These are phyloP conservation scores for Sparus aurata DNA, from an alignment of 2,797 vertebrate genomes.

Conservation along the genomic window DNA sequence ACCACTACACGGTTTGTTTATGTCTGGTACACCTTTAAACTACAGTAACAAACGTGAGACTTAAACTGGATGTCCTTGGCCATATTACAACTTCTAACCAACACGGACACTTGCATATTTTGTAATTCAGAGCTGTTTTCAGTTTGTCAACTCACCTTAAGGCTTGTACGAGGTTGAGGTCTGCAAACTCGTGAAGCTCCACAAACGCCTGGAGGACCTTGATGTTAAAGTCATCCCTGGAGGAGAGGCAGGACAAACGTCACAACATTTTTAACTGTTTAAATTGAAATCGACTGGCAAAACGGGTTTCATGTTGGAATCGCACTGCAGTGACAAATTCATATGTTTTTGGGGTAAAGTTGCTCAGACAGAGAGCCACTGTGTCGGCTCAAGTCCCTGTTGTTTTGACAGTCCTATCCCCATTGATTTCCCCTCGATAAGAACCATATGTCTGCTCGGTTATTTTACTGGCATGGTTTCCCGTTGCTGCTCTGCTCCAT, in stretches of 20 bases:
- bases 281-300: neutral
- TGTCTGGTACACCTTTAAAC: neutral
- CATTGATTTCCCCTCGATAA: conserved; percentile 67
- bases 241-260: conserved; percentile 40
- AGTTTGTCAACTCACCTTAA: conserved; percentile 87
- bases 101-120: neutral
- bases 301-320: neutral
- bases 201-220: conserved; percentile 98
- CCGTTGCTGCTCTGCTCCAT: conserved; percentile 60
- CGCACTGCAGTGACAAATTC: neutral
- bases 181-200: conserved; percentile 97
- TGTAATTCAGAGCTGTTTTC: neutral
- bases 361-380: conserved; percentile 32
- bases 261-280: conserved; percentile 33
- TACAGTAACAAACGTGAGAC: neutral
- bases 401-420: conserved; percentile 71
- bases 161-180: conserved; percentile 98
- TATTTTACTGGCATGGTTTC: conserved; percentile 54
- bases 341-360: conserved; percentile 13
- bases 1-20: neutral
- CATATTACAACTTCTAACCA: neutral
- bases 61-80: neutral
- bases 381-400: conserved; percentile 35
- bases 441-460: conserved; percentile 72
- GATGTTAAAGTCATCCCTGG: conserved; percentile 96